Evolutionary conservation across 2,797 vertebrate species (phyloP), one percentile per base, ranked within the genome.

Genomic region (Chloroceryle inda): DNA sequence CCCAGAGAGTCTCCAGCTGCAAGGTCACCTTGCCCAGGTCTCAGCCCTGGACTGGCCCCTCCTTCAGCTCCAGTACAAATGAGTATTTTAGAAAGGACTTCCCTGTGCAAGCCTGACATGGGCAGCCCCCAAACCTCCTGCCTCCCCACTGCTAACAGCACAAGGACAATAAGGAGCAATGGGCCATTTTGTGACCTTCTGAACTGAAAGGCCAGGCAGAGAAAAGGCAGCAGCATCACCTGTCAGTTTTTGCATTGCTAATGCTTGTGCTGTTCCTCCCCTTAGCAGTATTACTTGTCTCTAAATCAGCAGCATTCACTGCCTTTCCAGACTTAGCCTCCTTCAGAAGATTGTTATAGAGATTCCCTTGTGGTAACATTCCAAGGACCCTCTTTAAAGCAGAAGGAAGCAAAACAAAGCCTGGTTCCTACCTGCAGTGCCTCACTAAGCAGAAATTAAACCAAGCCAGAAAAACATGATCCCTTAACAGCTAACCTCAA

Each of bases 151-250:
- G 42, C 42, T 29, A 62, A 37, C 31, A 42, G 56, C 44, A 37
- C 0, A 0, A 23, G 75, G 37, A 20, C 66, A 67, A 11, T 2
- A 3, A 3, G 61, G 31, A 27, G 13, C 0, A 4, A 49, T 6
- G 1, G 1, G 62, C 22, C 5, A 1, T 35, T 75, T 23, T 37
- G 14, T 33, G 75, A 47, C 59, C 52, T 47, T 33, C 47, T 35
- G 59, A 61, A n/a, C 69, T 4, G 47, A 33, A 38, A 76, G 44
- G 71, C 18, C 22, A 22, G 55, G 33, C 31, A 11, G 52, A 50
- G 35, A 45, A 66, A 55, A 66, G 24, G 63, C 4, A 1, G 29
- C 66, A 53, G 44, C 53, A 37, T 29, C 4, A 0, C 38, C 74
- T 59, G 16, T 11, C 37, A 10, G 44, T 15, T 37, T 74, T 33